phyloP scores from a whole-genome alignment of 2,113 vertebrate species.

The Lynx canadensis region DNA sequence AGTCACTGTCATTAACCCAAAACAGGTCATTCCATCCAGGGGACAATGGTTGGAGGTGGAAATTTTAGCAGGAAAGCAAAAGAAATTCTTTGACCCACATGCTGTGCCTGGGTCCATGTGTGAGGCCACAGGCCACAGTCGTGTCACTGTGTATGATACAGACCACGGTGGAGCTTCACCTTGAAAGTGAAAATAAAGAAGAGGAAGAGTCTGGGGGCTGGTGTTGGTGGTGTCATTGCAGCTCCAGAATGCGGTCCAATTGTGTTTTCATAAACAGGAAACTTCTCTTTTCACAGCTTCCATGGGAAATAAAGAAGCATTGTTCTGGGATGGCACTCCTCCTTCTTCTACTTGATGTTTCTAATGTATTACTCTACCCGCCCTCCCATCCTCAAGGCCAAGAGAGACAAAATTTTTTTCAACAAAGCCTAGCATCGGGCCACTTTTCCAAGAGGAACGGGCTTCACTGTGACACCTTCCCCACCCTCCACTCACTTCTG shows the following conservation, averaged over 20 bases:
- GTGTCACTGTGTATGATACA: background rate
- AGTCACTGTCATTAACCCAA: conserved; percentile 84
- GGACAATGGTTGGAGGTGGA: conserved; percentile 72
- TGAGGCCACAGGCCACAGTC: background rate
- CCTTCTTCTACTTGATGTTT: background rate
- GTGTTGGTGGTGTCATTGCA: background rate
- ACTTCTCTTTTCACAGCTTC: conserved; percentile 45
- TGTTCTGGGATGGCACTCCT: background rate
- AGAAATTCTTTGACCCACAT: conserved; percentile 49
- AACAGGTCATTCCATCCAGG: conserved; percentile 67
- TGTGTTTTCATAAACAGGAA: conserved; percentile 65
- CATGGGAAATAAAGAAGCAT: conserved; percentile 32
- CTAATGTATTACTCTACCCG: background rate
- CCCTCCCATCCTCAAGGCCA: background rate
- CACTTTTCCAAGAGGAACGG: background rate
- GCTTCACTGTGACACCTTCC: background rate
- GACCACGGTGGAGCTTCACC: background rate
- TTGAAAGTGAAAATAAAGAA: background rate
- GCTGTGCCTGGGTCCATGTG: background rate
- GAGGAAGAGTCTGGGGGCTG: background rate
- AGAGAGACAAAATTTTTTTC: background rate
- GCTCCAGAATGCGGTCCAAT: background rate
- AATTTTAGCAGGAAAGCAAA: conserved; percentile 72
- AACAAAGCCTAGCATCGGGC: background rate
- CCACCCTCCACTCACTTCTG: background rate